Base-by-base conservation (phyloP, 2,797 vertebrate species). In the Sebastes taczanowskii region DNA sequence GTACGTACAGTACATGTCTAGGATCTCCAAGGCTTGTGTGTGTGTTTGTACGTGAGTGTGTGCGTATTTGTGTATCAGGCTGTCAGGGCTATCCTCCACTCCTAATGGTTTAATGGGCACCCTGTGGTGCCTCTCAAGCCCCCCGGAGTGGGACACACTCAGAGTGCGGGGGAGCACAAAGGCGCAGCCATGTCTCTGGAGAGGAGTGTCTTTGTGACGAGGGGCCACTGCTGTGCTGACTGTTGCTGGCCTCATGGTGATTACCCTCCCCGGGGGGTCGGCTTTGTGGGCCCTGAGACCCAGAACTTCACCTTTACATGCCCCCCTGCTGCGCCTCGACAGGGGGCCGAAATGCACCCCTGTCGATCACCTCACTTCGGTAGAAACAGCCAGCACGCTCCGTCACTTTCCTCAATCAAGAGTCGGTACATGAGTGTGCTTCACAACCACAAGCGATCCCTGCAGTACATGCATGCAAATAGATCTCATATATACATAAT, bases 281-380 rank as follows among this genome's bases (percentile, higher is more conserved):
- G 77, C 85, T 94, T 95, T 96, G 94, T 95, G 90, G 91, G 85
- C 68, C 83, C 77, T 84, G 88, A 95, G 90, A 93, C 90, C 80
- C 78, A 92, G 86, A 88, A 88, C 92, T 93, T 96, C 95, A 96
- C 95, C 95, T 96, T 95, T 94, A 95, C 93, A 95, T 88, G 78
- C 82, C 82, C 88, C 84, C 93, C 95, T 87, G 87, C 86, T 83
- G 92, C n/a, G 92, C 83, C 91, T 64, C 92, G 71, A 80, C 90
- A 81, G 94, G 94, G 80, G 90, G 85, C 68, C 55, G 64, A 84
- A 87, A 91, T 61, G 77, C 87, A 93, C 89, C 88, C 83, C 81
- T 90, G 91, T 90, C 79, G 65, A 92, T 93, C 93, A 93, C 81
- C 69, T 49, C 66, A 74, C 86, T 86, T 77, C 3, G 14, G 77